phyloP scores from a whole-genome alignment of 1,140 invertebrate genomes.

The Orius laevigatus region DNA sequence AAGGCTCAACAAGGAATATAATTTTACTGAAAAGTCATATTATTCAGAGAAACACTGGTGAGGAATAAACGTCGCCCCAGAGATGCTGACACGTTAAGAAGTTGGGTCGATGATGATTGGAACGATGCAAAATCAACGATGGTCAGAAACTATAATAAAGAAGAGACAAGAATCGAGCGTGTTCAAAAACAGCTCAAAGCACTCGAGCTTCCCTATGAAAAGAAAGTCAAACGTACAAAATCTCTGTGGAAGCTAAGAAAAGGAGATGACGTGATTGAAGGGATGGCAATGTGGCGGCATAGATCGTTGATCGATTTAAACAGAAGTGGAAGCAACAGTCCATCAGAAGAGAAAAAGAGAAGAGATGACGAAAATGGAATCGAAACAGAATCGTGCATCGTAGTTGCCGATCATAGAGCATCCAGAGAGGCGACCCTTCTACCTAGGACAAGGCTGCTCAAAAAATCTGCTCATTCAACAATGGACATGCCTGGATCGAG shows the following conservation, averaged over 20 bases:
- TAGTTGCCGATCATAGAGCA: slow-evolving; percentile 49
- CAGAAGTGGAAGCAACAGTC: slow-evolving; percentile 30
- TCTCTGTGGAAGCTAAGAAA: slow-evolving; percentile 62
- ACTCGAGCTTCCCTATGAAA: slow-evolving; percentile 19
- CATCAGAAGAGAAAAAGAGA: slow-evolving; percentile 30
- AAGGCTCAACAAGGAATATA: neutral
- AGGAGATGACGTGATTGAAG: slow-evolving; percentile 52
- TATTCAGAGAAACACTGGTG: neutral
- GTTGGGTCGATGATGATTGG: slow-evolving; percentile 29
- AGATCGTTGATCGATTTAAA: slow-evolving; percentile 58
- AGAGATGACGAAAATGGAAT: slow-evolving; percentile 14
- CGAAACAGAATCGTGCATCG: slow-evolving; percentile 42
- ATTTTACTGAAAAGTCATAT: neutral
- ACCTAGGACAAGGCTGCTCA: slow-evolving; percentile 20
- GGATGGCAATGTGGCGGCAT: slow-evolving; percentile 72
- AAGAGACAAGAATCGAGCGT: slow-evolving; percentile 5
- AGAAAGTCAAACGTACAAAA: slow-evolving; percentile 55
- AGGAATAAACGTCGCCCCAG: neutral
- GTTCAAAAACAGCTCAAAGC: slow-evolving; percentile 23
- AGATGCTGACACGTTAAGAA: slow-evolving; percentile 26
- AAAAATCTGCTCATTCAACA: slow-evolving; percentile 22
- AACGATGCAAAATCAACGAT: slow-evolving; percentile 11
- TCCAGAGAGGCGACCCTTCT: slow-evolving; percentile 23
- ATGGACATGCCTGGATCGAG: slow-evolving; percentile 2
- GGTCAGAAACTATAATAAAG: slow-evolving; percentile 27